Evolutionary conservation across 2,797 vertebrate species (phyloP), one percentile per base, ranked within the genome.

Genomic region (Brachyrhaphis roseni): DNA sequence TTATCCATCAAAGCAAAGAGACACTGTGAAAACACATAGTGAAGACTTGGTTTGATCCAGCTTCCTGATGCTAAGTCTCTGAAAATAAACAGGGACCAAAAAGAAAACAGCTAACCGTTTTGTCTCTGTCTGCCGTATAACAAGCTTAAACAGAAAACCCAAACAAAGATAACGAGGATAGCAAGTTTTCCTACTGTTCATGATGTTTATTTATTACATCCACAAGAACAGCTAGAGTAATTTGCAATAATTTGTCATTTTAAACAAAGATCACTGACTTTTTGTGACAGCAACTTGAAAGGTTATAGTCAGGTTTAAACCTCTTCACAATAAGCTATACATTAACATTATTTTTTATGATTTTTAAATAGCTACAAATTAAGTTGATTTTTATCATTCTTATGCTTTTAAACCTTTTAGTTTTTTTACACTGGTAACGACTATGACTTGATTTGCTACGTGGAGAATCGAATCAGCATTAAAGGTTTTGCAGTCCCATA

Each of bases 21-120:
- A 81, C 57, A 23, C 79, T 39, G 68, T 59, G 4, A 39, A 78
- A 72, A 66, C 75, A 59, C 13, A 66, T 7, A 75, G 16, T 57
- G 72, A 78, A 82, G 59, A 74, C 36, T 57, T 75, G 8, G 76
- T 53, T 45, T 81, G 84, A 73, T 53, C 84, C 84, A 51, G 75
- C 80, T 78, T 83, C 70, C 87, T 82, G 28, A 84, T 46, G 59
- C 73, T 72, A 77, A 92, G 73, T 75, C 81, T 82, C 59, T 68
- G 55, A 51, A 82, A 93, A 92, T 86, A 92, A 91, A 89, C 84
- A 53, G 36, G 45, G 55, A 81, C 70, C 76, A 85, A 77, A 85
- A 28, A 6, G 7, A 34, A 16, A 62, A 34, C 15, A 34, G 34
- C 28, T 26, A 46, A 79, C 70, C 79, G 75, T 12, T 59, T 57